Base-by-base conservation (phyloP, 2,113 vertebrate genomes). In the Boleophthalmus pectinirostris region DNA sequence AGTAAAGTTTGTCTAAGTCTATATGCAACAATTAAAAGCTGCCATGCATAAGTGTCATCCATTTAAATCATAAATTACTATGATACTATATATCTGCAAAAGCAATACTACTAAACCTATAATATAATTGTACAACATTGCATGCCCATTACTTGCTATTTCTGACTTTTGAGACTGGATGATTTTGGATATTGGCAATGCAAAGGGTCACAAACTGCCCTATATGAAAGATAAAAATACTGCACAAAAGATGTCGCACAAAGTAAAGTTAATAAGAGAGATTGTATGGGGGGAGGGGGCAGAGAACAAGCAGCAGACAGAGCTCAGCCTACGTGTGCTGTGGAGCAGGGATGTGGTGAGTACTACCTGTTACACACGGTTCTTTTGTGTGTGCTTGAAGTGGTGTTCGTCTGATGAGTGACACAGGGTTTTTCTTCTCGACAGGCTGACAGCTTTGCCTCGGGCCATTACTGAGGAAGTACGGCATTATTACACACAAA, bases 361-460 rank as follows among this genome's bases (percentile, higher is more conserved):
- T 81, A 87, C 88, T 81, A 87, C 88, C 88, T 86, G 82, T 18
- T 67, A 83, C 81, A 78, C 75, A 77, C 70, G 2, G 24, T 12
- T 12, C 58, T 16, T 61, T 18, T 33, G 24, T 18, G 80, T 85
- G 65, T n/a, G 72, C 69, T n/a, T 79, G 73, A 85, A 78, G 81
- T 71, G 74, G 65, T 46, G 38, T 67, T 78, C 29, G 73, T 64
- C 57, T 11, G 79, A 70, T 66, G 86, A 91, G 71, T 82, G 87
- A 90, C 78, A 38, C 45, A 60, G n/a, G 33, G 61, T 51, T 61
- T n/a, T n/a, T n/a, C 68, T 58, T 71, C 72, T 68, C 46, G 67
- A 73, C 56, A 76, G 73, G 76, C 84, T 82, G 80, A 81, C 86
- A 83, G 78, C 29, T 73, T 85, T 13, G 78, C 82, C 74, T 8